Evolutionary conservation across 2,113 vertebrate species (phyloP).

Genomic region (Daphoenositta chrysoptera): DNA sequence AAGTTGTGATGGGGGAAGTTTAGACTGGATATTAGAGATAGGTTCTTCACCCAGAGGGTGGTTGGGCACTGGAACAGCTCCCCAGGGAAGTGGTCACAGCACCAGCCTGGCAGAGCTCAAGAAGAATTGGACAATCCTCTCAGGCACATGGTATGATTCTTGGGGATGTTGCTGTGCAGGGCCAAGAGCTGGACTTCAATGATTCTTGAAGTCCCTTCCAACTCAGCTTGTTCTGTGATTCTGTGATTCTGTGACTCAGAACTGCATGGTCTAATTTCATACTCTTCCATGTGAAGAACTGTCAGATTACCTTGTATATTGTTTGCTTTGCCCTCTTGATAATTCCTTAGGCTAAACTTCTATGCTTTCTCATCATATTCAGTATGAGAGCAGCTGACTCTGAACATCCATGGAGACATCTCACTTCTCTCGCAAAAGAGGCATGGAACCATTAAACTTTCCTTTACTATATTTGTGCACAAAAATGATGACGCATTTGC

Average conservation of each 20-base stretch:
- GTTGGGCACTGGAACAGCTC: neutral
- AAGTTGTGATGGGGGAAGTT: neutral
- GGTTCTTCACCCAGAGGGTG: neutral
- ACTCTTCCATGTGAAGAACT: neutral
- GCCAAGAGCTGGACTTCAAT: fast-evolving
- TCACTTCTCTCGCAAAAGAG: neutral
- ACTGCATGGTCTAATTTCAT: neutral
- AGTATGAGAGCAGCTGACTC: neutral
- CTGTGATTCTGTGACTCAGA: neutral
- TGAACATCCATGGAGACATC: neutral
- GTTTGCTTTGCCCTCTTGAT: neutral
- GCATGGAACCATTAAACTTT: neutral
- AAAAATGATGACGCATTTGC: neutral
- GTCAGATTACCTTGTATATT: neutral
- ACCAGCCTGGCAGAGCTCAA: neutral
- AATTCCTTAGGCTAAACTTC: neutral
- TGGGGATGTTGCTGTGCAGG: neutral
- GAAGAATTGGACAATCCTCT: neutral
- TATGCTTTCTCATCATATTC: neutral
- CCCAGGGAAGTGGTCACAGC: neutral
- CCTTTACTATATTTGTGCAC: neutral
- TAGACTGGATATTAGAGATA: neutral
- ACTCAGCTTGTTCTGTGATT: neutral
- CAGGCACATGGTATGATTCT: too few species aligned
- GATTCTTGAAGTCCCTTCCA: neutral